These are phyloP conservation scores for Pseudomyrmex gracilis DNA, from an alignment of 1,140 invertebrate species.

Conservation along the genomic window DNA sequence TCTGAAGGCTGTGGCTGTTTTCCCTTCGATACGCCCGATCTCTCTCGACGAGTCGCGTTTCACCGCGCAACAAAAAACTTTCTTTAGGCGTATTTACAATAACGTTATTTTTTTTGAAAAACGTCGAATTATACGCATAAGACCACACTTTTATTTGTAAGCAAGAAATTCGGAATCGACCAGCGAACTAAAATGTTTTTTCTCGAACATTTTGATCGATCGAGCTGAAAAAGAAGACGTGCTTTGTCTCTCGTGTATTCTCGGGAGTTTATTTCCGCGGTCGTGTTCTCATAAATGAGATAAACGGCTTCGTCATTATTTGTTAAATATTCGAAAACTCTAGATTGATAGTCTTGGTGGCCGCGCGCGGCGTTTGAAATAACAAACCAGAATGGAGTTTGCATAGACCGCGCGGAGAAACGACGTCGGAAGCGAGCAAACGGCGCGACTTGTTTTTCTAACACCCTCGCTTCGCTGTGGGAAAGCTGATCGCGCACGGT, in stretches of 20 bases:
- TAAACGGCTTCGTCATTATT: slow-evolving; percentile 64
- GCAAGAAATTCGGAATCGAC: no score
- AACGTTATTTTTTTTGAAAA: background rate
- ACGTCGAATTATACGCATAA: background rate
- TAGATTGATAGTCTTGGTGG: slow-evolving; percentile 38
- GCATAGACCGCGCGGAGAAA: slow-evolving; percentile 51
- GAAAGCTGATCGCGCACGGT: slow-evolving; percentile 43
- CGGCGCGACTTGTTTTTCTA: slow-evolving; percentile 66
- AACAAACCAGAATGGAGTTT: slow-evolving; percentile 68
- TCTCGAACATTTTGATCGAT: no score
- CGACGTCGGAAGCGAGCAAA: slow-evolving; percentile 40
- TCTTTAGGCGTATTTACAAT: background rate
- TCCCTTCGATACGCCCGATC: background rate
- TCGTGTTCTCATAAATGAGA: slow-evolving; percentile 5
- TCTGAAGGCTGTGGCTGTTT: background rate
- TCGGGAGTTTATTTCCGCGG: slow-evolving; percentile 19
- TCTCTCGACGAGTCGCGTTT: background rate
- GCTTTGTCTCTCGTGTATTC: slow-evolving; percentile 14
- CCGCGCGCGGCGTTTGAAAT: slow-evolving; percentile 57
- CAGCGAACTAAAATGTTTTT: no score
- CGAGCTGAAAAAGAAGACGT: background rate
- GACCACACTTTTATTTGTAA: no score
- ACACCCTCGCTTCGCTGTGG: slow-evolving; percentile 59
- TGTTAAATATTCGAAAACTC: slow-evolving; percentile 71
- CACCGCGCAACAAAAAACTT: background rate